phyloP scores from a whole-genome alignment of 2,113 vertebrate genomes.

The Saccopteryx leptura region DNA sequence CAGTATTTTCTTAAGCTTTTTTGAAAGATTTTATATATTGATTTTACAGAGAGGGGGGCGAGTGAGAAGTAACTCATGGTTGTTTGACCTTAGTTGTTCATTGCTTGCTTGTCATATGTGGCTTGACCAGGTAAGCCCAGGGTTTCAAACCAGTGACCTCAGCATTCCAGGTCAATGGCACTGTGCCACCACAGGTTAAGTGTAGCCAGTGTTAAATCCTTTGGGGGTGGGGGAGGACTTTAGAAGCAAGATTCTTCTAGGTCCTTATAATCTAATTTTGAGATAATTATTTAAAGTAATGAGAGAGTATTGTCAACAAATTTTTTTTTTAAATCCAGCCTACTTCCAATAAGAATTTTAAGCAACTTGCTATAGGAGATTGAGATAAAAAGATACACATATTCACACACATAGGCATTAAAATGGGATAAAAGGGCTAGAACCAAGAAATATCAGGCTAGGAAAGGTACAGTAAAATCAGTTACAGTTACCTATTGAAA shows the following conservation, averaged over 20 bases:
- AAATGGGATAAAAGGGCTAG: background rate
- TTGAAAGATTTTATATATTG: no score
- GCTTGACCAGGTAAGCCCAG: no score
- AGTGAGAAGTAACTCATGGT: no score
- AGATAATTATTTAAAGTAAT: constrained; percentile 9
- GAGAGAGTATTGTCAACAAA: background rate
- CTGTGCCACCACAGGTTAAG: no score
- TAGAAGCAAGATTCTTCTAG: background rate
- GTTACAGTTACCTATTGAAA: background rate
- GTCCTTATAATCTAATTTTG: background rate
- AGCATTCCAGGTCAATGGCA: no score
- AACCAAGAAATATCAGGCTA: background rate
- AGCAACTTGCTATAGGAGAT: background rate
- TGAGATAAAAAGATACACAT: background rate
- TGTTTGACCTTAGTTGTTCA: no score
- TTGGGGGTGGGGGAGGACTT: background rate
- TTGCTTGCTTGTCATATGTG: no score
- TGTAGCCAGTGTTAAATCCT: background rate
- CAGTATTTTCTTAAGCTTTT: no score
- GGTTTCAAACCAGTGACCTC: no score
- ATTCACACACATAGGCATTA: background rate
- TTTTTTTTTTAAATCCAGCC: background rate
- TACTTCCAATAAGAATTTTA: constrained; percentile 8
- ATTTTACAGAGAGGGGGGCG: no score
- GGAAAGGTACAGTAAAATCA: background rate